These are phyloP conservation scores for Schizopygopsis malacanthus DNA, from an alignment of 2,797 vertebrate genomes.

Conservation along the genomic window DNA sequence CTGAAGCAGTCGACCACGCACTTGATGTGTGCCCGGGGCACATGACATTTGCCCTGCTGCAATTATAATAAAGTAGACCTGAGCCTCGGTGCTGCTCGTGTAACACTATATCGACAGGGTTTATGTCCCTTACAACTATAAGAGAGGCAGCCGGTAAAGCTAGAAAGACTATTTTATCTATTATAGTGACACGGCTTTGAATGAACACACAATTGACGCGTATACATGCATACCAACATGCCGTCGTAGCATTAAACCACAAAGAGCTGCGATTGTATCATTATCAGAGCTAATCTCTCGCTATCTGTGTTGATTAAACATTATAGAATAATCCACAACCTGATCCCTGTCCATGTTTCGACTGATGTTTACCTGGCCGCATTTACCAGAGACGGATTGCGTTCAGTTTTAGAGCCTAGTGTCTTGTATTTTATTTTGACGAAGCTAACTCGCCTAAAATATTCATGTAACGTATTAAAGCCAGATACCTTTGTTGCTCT, in stretches of 20 bases:
- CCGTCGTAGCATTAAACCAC: slow-evolving; percentile 24
- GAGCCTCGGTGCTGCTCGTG: slow-evolving; percentile 2
- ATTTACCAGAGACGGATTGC: slow-evolving; percentile 6
- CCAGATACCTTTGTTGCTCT: slow-evolving; percentile 56
- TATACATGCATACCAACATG: slow-evolving; percentile 20
- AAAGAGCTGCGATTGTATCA: slow-evolving; percentile 10
- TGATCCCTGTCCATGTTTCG: slow-evolving; percentile 53
- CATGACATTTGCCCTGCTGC: slow-evolving; percentile 53
- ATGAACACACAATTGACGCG: slow-evolving; percentile 26
- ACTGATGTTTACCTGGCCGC: slow-evolving; percentile 30
- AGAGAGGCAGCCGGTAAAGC: slow-evolving; percentile 46
- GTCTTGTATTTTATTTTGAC: slow-evolving; percentile 53
- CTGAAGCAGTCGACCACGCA: slow-evolving; percentile 39
- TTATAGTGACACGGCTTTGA: slow-evolving; percentile 17
- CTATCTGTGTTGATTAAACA: slow-evolving; percentile 60
- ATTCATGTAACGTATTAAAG: slow-evolving; percentile 59
- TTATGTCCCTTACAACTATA: slow-evolving; percentile 7
- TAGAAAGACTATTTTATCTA: slow-evolving; percentile 38
- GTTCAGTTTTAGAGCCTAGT: slow-evolving; percentile 35
- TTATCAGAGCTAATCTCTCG: slow-evolving; percentile 42
- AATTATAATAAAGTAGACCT: slow-evolving; percentile 29
- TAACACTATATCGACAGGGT: not conserved
- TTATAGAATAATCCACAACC: slow-evolving; percentile 47
- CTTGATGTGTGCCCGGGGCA: slow-evolving; percentile 36
- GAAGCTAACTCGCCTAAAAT: slow-evolving; percentile 58